Percentiles rank a stretch among this genome's conserved stretches.
phyloP scores from a whole-genome alignment of 1,140 invertebrate genomes.

The Drosophila suzukii region DNA sequence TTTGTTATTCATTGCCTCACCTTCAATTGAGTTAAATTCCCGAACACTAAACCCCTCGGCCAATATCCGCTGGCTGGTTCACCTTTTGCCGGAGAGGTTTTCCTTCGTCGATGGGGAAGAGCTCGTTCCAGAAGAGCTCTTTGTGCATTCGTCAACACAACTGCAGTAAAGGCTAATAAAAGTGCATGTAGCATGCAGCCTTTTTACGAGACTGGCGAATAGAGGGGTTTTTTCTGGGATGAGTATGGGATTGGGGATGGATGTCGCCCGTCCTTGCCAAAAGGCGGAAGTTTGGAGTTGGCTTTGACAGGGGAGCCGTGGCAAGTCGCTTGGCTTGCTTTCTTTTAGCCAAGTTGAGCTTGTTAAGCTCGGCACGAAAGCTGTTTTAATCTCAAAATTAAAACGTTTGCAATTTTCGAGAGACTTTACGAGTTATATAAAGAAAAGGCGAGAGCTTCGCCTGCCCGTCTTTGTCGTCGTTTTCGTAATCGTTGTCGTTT shows the following conservation, averaged over 20 bases:
- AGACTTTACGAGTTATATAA: slow-evolving; percentile 77
- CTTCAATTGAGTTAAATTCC: slow-evolving; percentile 61
- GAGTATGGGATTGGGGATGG: not conserved
- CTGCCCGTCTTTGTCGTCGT: slow-evolving; percentile 48
- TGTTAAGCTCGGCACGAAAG: slow-evolving; percentile 81
- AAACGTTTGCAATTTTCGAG: slow-evolving; percentile 81
- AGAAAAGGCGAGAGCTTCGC: slow-evolving; percentile 36
- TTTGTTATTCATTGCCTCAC: slow-evolving; percentile 71
- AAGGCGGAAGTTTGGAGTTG: slow-evolving; percentile 56
- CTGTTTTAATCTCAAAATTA: slow-evolving; percentile 83
- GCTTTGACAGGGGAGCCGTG: slow-evolving; percentile 23
- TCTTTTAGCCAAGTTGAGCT: slow-evolving; percentile 76
- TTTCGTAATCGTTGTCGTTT: slow-evolving; percentile 33
- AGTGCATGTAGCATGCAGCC: slow-evolving; percentile 73
- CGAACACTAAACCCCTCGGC: slow-evolving; percentile 60
- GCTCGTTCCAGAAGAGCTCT: slow-evolving; percentile 43
- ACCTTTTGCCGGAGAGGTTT: slow-evolving; percentile 16
- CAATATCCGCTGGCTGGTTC: slow-evolving; percentile 52
- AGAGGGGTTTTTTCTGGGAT: not conserved
- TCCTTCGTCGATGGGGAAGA: slow-evolving; percentile 13
- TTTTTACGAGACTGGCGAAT: slow-evolving; percentile 49
- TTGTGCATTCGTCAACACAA: slow-evolving; percentile 72
- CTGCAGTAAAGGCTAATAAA: slow-evolving; percentile 80
- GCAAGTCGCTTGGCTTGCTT: slow-evolving; percentile 31
- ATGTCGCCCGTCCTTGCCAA: slow-evolving; percentile 46